These are phyloP conservation scores for Eristalis intricaria DNA, from an alignment of 2,888 invertebrate species.

Conservation along the genomic window DNA sequence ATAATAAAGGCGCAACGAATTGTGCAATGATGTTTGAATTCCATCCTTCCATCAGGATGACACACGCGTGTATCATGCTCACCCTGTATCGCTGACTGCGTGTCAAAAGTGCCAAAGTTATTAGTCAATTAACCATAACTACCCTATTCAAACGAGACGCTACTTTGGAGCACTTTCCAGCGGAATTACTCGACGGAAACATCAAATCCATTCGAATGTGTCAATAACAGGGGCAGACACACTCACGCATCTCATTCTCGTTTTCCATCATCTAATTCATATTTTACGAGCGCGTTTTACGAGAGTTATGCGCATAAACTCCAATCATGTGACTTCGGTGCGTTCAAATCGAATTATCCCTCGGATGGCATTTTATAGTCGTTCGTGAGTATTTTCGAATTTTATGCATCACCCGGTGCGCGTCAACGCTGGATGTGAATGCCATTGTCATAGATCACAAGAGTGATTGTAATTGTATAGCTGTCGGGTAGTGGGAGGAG, in stretches of 20 bases:
- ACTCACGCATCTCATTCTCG: not conserved
- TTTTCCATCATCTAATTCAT: constrained; percentile 16
- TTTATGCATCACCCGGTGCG: constrained; percentile 41
- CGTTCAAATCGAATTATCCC: constrained; percentile 42
- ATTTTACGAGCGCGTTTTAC: constrained; percentile 35
- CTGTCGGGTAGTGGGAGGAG: not conserved
- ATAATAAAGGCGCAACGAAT: no score
- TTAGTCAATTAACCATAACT: constrained; percentile 1
- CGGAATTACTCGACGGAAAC: not conserved
- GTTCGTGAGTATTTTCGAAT: constrained; percentile 39
- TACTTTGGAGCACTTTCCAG: not conserved
- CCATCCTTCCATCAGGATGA: no score
- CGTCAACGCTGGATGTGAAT: constrained; percentile 11
- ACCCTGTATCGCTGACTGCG: not conserved
- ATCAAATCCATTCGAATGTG: constrained; percentile 17
- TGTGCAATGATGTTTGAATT: no score
- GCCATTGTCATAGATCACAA: not conserved
- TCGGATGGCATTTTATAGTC: constrained; percentile 40
- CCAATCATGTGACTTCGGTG: constrained; percentile 11
- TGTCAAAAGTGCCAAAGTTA: not conserved
- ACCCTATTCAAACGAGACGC: not conserved
- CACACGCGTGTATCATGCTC: no score
- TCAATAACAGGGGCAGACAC: constrained; percentile 4
- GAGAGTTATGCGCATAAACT: constrained; percentile 30
- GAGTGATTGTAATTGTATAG: not conserved